These are phyloP conservation scores for Aphidius ervi DNA, from an alignment of 1,140 invertebrate species.

Conservation along the genomic window DNA sequence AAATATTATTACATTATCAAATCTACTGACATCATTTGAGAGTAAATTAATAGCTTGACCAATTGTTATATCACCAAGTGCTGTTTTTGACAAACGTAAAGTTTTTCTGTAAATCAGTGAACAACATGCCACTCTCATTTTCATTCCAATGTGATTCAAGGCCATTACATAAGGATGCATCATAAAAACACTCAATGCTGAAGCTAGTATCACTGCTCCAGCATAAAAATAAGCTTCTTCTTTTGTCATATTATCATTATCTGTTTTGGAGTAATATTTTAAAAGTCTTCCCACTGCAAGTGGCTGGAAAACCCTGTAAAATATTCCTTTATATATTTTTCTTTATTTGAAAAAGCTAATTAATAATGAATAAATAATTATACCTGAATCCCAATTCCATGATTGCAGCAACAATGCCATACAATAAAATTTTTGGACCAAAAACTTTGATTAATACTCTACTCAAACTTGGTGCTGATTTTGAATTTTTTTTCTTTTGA, in stretches of 20 bases:
- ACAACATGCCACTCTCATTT: conserved; percentile 72
- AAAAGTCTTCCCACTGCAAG: conserved; percentile 66
- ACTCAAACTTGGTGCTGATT: conserved; percentile 51
- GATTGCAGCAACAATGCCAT: conserved; percentile 51
- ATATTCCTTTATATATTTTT: not conserved
- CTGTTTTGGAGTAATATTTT: conserved; percentile 59
- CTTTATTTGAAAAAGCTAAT: not conserved
- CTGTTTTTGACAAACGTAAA: conserved; percentile 59
- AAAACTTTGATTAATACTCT: conserved; percentile 55
- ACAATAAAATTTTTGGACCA: conserved; percentile 50
- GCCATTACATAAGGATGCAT: conserved; percentile 77
- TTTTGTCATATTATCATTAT: conserved; percentile 35
- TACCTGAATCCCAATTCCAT: conserved; percentile 56
- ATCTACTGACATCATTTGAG: conserved; percentile 77
- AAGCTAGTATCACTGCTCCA: conserved; percentile 64
- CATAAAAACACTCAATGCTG: conserved; percentile 60
- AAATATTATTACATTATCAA: conserved; percentile 64
- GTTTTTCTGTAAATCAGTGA: conserved; percentile 80
- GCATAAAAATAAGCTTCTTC: conserved; percentile 67
- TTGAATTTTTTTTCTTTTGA: conserved; percentile 28
- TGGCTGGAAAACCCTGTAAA: conserved; percentile 63
- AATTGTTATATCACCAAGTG: conserved; percentile 72
- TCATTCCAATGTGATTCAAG: conserved; percentile 68
- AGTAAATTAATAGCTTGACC: conserved; percentile 85
- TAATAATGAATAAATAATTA: conserved; percentile 24